phyloP scores from a whole-genome alignment of 2,888 invertebrate species.

The Drosophila incognita region DNA sequence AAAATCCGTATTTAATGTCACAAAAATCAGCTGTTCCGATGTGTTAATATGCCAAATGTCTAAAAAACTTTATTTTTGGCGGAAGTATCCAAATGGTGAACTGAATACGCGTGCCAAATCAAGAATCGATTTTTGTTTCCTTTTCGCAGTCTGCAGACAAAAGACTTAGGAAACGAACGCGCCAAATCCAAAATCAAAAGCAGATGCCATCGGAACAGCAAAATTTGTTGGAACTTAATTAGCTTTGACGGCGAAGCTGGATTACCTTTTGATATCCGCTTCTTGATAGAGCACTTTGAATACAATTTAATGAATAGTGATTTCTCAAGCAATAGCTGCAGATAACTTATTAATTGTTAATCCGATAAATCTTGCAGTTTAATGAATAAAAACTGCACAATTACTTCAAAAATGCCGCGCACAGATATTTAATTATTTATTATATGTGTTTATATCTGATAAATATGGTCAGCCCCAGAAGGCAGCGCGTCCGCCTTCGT shows the following conservation, averaged over 20 bases:
- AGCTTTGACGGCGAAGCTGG: background rate
- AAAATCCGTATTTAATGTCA: background rate
- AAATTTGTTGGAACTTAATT: background rate
- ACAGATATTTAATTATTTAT: conserved; percentile 2
- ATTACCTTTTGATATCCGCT: conserved; percentile 9
- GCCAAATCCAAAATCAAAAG: conserved; percentile 17
- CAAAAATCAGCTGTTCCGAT: background rate
- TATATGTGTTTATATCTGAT: background rate
- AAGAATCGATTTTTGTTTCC: conserved; percentile 63
- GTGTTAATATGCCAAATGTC: background rate
- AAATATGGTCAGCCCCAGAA: conserved; percentile 25
- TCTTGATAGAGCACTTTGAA: background rate
- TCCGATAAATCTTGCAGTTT: conserved; percentile 72
- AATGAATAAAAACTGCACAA: conserved; percentile 62
- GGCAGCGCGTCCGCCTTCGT: conserved; percentile 59
- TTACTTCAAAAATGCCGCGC: conserved; percentile 43
- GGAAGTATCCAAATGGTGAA: conserved; percentile 54
- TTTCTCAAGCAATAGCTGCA: background rate
- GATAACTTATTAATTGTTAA: background rate
- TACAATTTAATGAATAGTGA: background rate
- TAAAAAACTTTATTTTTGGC: conserved; percentile 17
- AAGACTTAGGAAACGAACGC: conserved; percentile 76
- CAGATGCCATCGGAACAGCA: conserved; percentile 22
- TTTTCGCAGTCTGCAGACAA: conserved; percentile 61
- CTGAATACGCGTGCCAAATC: conserved; percentile 66